Evolutionary conservation across 2,888 invertebrate species (phyloP).

Genomic region (Eutolmus rufibarbis): DNA sequence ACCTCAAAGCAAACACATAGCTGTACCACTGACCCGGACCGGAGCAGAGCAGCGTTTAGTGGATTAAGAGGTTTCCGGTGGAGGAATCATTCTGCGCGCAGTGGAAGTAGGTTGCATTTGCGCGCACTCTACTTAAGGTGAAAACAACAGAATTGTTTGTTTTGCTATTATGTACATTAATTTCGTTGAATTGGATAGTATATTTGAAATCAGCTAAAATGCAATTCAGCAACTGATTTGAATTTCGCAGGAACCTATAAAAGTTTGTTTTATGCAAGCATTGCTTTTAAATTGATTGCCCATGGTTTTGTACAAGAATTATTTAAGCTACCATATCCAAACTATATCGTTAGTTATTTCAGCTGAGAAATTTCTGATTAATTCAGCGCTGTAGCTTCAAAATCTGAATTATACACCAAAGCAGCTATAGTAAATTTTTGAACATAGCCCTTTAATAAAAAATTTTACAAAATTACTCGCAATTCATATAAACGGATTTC

Average conservation of each 20-base stretch:
- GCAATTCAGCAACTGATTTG: not conserved
- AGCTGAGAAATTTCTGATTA: too few species aligned
- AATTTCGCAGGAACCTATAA: not conserved
- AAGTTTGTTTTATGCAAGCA: not conserved
- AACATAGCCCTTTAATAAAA: not conserved
- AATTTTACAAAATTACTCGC: not conserved
- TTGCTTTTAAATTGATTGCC: too few species aligned
- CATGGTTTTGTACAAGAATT: too few species aligned
- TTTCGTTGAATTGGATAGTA: not conserved
- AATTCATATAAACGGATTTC: not conserved
- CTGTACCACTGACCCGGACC: not conserved
- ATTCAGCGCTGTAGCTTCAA: too few species aligned
- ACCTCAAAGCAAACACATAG: not conserved
- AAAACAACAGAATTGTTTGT: not conserved
- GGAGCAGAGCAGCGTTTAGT: not conserved
- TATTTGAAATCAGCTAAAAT: too few species aligned
- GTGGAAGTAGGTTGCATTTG: not conserved
- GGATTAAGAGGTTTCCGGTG: not conserved
- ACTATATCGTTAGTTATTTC: too few species aligned
- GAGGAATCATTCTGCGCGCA: not conserved
- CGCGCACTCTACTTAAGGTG: not conserved
- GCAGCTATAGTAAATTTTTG: too few species aligned
- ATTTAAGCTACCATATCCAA: too few species aligned
- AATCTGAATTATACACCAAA: too few species aligned
- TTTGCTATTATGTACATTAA: not conserved